Evolutionary conservation across 2,113 vertebrate species (phyloP).

Genomic region (Bubo bubo): DNA sequence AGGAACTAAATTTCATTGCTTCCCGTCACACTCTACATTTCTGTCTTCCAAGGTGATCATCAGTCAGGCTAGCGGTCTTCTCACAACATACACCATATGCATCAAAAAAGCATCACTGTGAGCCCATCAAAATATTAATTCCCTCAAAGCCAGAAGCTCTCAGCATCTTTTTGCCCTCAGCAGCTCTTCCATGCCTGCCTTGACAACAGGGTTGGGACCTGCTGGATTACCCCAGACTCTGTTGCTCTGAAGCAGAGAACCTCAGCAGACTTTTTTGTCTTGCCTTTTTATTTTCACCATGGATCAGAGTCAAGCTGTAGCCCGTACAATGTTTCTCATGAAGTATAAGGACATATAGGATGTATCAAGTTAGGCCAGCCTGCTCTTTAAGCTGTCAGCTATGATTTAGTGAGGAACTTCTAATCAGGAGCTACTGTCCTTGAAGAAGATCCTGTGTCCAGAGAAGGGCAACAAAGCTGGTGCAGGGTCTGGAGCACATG

Average conservation of each 20-base stretch:
- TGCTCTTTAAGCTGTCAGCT: too few relatives aligned
- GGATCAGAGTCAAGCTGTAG: not conserved
- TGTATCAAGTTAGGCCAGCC: too few relatives aligned
- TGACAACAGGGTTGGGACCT: not conserved
- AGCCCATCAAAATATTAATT: not conserved
- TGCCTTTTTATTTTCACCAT: rapidly evolving
- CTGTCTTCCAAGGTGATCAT: not conserved
- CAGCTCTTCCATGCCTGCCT: not conserved
- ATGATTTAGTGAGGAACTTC: too few relatives aligned
- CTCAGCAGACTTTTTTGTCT: not conserved
- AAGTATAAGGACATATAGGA: too few relatives aligned
- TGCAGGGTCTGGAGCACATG: too few relatives aligned
- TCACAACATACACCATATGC: not conserved
- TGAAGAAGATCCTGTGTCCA: too few relatives aligned
- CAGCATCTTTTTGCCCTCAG: not conserved
- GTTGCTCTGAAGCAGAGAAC: not conserved
- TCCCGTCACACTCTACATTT: not conserved
- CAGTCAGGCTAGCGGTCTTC: not conserved
- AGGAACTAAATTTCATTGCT: not conserved
- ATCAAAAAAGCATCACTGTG: not conserved
- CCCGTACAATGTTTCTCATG: too few relatives aligned
- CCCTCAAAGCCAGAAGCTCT: not conserved
- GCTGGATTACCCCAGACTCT: not conserved
- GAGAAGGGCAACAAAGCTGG: too few relatives aligned
- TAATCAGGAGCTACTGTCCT: too few relatives aligned